A percentile compares a stretch with the other conserved stretches of the same genome.
phyloP scores from a whole-genome alignment of 2,888 invertebrate species.

The Leucozona laternaria region DNA sequence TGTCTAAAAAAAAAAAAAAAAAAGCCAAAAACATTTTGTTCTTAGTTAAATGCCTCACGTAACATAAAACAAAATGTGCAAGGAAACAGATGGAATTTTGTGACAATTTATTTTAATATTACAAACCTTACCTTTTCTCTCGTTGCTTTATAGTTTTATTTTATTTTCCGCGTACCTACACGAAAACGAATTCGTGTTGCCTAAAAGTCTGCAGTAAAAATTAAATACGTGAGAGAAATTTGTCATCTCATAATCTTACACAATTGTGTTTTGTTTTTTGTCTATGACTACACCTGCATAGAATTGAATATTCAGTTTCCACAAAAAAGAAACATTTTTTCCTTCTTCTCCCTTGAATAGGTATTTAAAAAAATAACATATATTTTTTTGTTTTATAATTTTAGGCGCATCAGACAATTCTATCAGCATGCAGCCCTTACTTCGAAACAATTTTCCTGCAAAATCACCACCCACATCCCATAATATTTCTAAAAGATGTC shows the following conservation, averaged over 20 bases:
- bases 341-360: neutral
- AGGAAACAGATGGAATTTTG: constrained; percentile 56
- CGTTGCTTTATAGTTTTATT: constrained; percentile 21
- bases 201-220: constrained; percentile 65
- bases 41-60: constrained; percentile 45
- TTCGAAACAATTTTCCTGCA: constrained; percentile 96
- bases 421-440: constrained; percentile 97
- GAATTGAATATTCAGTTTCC: neutral
- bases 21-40: neutral
- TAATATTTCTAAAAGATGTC: constrained; percentile 96
- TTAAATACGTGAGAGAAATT: constrained; percentile 75
- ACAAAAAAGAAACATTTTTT: neutral
- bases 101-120: constrained; percentile 72
- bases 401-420: constrained; percentile 95
- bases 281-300: neutral
- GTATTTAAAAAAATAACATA: neutral
- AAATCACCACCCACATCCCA: constrained; percentile 95
- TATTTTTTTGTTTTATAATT: constrained; percentile 79
- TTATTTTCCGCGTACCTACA: neutral
- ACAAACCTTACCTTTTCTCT: constrained; percentile 52
- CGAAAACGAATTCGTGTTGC: neutral
- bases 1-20: constrained; percentile 53
- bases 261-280: neutral
- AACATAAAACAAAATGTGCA: constrained; percentile 39
- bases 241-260: constrained; percentile 57